Base-by-base conservation (phyloP, 2,888 invertebrate species). In the Dascillus cervinus region DNA sequence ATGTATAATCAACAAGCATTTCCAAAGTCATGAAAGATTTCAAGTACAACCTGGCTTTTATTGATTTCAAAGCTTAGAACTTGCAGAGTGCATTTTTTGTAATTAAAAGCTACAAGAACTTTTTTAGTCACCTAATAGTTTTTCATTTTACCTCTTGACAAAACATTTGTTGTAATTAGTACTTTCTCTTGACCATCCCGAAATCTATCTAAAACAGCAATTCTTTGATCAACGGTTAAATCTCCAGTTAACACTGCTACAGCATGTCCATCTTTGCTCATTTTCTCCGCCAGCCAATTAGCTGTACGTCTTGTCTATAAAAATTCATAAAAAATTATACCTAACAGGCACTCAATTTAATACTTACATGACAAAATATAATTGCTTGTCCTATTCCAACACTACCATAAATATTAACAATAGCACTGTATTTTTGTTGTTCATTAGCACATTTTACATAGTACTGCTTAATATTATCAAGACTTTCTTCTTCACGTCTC, bases 341-440 rank as follows among this genome's bases (percentile, higher is more conserved):
- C 19, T 23, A 34, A 29, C 14, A 10, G 14, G 20, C n/a, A n/a
- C n/a, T n/a, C n/a, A n/a, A n/a, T 17, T 17, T 8, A 17, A 8
- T 35, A 63, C 69, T 66, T 66, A 79, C 79, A 57, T 89, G 88
- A 67, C 97, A 97, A 66, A 98, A 98, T 57, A 98, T 95, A 56
- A 98, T 97, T 3, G 94, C 91, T 69, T 98, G 96, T 4, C 97
- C 97, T 53, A 98, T 86, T 17, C 94, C 89, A 32, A 97, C 85
- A 10, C 87, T 85, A 24, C 92, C 91, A 70, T 97, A 99, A 55
- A 98, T 92, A 61, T 96, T 95, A 40, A 87, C 83, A 47, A 98
- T 84, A 2, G 95, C 94, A 50, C 73, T 75, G 61, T 92, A 96
- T 65, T 99, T 99, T 37, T 87, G 87, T 29, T 94, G 85, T 46